Evolutionary conservation across 2,888 invertebrate genomes (phyloP).

Genomic region (Macrostomum cliftonense): DNA sequence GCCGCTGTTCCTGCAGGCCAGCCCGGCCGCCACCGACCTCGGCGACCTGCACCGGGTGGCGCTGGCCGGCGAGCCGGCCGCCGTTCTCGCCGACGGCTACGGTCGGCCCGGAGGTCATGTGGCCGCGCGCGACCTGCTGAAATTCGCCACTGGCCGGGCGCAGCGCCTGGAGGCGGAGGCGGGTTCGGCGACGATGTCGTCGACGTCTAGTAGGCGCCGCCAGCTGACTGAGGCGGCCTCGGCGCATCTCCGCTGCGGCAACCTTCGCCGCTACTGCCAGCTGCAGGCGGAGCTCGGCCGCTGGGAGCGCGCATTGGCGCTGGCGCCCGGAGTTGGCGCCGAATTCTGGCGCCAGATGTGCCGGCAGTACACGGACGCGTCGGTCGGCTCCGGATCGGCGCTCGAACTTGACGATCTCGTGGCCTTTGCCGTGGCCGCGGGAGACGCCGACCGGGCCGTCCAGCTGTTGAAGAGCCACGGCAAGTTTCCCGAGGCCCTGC

Average conservation of each 20-base stretch:
- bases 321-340: constrained; percentile 37
- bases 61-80: constrained; percentile 24
- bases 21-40: too few relatives aligned
- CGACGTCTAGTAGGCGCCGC: constrained; percentile 19
- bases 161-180: constrained; percentile 26
- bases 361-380: background rate
- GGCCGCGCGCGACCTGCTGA: constrained; percentile 19
- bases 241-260: constrained; percentile 31
- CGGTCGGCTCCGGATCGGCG: background rate
- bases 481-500: constrained; percentile 25
- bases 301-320: constrained; percentile 38
- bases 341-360: constrained; percentile 27
- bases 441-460: constrained; percentile 21
- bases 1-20: too few relatives aligned
- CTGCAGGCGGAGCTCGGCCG: constrained; percentile 35
- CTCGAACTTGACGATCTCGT: constrained; percentile 20
- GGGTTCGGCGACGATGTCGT: constrained; percentile 21
- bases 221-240: constrained; percentile 27
- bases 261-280: constrained; percentile 38
- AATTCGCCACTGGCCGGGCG: constrained; percentile 20
- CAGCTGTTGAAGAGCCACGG: constrained; percentile 20
- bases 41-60: background rate
- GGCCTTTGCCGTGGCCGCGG: constrained; percentile 29
- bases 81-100: constrained; percentile 30
- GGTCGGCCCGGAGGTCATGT: constrained; percentile 12